Evolutionary conservation across 2,888 invertebrate genomes (phyloP), one percentile per base, ranked within the genome.

Genomic region (Athalia circularis): DNA sequence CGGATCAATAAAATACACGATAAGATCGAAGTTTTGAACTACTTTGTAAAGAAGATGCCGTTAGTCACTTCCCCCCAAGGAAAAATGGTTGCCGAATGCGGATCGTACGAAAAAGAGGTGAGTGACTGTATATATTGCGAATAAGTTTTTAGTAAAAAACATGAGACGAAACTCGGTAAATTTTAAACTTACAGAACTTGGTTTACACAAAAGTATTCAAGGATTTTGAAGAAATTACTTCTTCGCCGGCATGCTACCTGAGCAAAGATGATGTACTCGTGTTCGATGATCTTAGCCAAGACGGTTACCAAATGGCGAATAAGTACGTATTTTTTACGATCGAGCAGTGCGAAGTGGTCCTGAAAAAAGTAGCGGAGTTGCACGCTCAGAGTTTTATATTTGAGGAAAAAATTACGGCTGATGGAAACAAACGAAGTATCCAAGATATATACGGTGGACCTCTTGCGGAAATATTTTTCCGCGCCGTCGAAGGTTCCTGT

Each of bases 281-380:
- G 11, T 13, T 29, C 62, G 62, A n/a, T n/a, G 13, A 62, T 15
- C 13, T 62, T 13, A 8, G 13, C 15, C n/a, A 13, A 8, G 15
- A 15, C 8, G 62, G 62, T n/a, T 29, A 8, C 13, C 8, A 62
- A 29, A 62, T n/a, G 62, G 62, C 15, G 29, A 62, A 15, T 9
- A 72, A 29, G 65, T 59, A 45, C 54, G 45, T 3, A 8, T 59
- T 9, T 50, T 48, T 59, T 5, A 9, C 68, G 61, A 11, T 61
- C 67, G 61, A 11, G 61, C n/a, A 59, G 50, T 29, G 62, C 11
- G 68, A 70, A 48, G 48, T 6, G 2, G 62, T 61, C 9, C 68
- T 68, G 57, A 6, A 57, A 77, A 45, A 77, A 9, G 48, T 48
- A 5, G 15, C 7, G 48, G 50, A 65, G 15, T 29, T 76, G 5